These are phyloP conservation scores for Enteromius anoplus DNA, from an alignment of 2,797 vertebrate species.

Conservation along the genomic window DNA sequence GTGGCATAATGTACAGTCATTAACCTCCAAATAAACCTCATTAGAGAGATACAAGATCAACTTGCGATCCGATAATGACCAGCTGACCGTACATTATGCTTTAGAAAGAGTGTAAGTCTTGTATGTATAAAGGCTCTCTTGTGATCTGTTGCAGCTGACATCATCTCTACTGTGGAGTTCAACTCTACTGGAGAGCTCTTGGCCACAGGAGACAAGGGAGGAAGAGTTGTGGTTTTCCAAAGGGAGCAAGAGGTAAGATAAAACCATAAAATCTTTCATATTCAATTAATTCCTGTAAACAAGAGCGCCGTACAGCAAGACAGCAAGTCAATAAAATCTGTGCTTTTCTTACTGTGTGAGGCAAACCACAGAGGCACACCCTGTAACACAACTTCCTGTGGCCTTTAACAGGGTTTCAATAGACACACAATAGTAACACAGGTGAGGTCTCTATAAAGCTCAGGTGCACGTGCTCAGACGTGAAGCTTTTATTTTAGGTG, in stretches of 20 bases:
- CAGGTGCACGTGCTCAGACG: slow-evolving; percentile 16
- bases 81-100: neutral
- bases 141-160: slow-evolving; percentile 80
- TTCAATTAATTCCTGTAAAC: neutral
- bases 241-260: slow-evolving; percentile 88
- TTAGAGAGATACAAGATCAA: slow-evolving; percentile 8
- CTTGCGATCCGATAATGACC: neutral
- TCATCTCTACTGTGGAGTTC: slow-evolving; percentile 93
- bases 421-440: slow-evolving; percentile 9
- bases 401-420: slow-evolving; percentile 20
- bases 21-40: slow-evolving; percentile 12
- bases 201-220: slow-evolving; percentile 90
- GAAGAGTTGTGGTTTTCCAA: slow-evolving; percentile 90
- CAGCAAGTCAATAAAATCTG: slow-evolving; percentile 24
- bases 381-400: slow-evolving; percentile 27
- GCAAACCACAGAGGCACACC: slow-evolving; percentile 17
- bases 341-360: neutral
- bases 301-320: neutral
- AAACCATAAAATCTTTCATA: slow-evolving; percentile 1
- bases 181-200: slow-evolving; percentile 90
- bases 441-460: slow-evolving; percentile 10
- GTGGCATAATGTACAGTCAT: slow-evolving; percentile 17
- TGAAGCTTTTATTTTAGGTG: neutral
- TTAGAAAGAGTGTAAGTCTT: neutral
- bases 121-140: slow-evolving; percentile 29